Percentiles rank a stretch among this genome's conserved stretches.
Evolutionary conservation across 2,113 vertebrate species (phyloP).

Genomic region (Camelus dromedarius): DNA sequence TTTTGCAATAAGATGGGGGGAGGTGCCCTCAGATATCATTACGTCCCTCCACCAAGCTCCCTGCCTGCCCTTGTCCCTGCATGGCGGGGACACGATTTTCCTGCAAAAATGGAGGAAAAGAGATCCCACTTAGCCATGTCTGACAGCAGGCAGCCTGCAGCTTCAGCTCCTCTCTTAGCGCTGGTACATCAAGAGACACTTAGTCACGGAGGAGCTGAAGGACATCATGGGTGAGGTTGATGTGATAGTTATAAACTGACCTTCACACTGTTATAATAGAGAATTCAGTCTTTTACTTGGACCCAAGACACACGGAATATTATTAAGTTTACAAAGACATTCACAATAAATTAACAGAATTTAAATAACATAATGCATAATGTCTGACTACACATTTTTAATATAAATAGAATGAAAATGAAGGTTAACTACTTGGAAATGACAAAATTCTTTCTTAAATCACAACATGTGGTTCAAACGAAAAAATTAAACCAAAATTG

Average conservation of each 20-base stretch:
- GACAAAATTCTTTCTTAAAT: not conserved
- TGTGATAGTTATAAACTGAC: not conserved
- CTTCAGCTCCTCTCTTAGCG: not conserved
- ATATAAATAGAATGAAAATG: not conserved
- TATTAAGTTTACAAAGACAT: not conserved
- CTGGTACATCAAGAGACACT: not conserved
- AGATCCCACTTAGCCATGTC: not conserved
- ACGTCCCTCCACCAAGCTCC: not conserved
- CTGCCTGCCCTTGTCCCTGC: not conserved
- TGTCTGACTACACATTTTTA: not conserved
- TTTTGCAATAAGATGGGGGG: not conserved
- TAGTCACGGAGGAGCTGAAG: not conserved
- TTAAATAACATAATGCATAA: not conserved
- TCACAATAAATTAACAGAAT: not conserved
- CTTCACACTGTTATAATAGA: not conserved
- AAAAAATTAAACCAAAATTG: not conserved
- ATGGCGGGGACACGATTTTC: not conserved
- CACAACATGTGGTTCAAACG: not conserved
- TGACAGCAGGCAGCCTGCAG: not conserved
- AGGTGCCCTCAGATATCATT: not conserved
- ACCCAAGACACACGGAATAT: not conserved
- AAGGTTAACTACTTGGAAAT: not conserved
- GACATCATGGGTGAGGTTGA: not conserved
- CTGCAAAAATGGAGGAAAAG: not conserved
- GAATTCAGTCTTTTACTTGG: not conserved